These are phyloP conservation scores for Eugnorisma glareosa DNA, from an alignment of 2,888 invertebrate species.

Conservation along the genomic window DNA sequence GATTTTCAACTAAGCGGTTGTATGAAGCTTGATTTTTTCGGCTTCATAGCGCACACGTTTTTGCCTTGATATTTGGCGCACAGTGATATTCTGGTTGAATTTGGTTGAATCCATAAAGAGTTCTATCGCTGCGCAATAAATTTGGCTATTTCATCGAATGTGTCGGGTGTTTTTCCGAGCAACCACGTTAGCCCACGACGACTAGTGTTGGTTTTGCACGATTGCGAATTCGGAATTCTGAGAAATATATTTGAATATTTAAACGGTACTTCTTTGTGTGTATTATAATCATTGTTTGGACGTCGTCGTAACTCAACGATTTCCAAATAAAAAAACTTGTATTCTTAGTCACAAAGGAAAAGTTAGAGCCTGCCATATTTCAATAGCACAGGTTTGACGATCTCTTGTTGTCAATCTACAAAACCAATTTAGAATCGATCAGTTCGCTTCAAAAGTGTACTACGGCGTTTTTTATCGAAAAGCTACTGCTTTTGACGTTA, in stretches of 20 bases:
- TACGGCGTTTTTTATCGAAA: conserved; percentile 51
- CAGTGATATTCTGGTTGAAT: conserved; percentile 54
- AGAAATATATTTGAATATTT: conserved; percentile 47
- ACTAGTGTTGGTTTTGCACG: conserved; percentile 33
- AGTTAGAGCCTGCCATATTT: conserved; percentile 16
- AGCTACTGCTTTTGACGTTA: conserved; percentile 45
- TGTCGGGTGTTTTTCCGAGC: conserved; percentile 23
- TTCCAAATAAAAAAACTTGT: conserved; percentile 28
- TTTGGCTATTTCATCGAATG: conserved; percentile 44
- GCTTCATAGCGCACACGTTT: conserved; percentile 35
- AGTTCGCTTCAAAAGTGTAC: conserved; percentile 51
- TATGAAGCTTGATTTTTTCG: conserved; percentile 40
- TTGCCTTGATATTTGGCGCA: conserved; percentile 59
- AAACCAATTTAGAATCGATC: conserved; percentile 60
- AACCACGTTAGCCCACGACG: conserved; percentile 31
- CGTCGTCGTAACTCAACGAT: conserved; percentile 28
- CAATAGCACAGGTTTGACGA: conserved; percentile 32
- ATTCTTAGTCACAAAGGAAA: conserved; percentile 29
- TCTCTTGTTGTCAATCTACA: conserved; percentile 56
- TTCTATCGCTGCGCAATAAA: conserved; percentile 45
- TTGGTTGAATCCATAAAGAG: conserved; percentile 40
- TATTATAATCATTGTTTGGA: conserved; percentile 27
- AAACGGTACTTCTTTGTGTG: conserved; percentile 24
- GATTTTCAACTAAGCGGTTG: conserved; percentile 41
- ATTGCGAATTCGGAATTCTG: conserved; percentile 41